Evolutionary conservation across 2,797 vertebrate genomes (phyloP).

Genomic region (Sternotherus odoratus): DNA sequence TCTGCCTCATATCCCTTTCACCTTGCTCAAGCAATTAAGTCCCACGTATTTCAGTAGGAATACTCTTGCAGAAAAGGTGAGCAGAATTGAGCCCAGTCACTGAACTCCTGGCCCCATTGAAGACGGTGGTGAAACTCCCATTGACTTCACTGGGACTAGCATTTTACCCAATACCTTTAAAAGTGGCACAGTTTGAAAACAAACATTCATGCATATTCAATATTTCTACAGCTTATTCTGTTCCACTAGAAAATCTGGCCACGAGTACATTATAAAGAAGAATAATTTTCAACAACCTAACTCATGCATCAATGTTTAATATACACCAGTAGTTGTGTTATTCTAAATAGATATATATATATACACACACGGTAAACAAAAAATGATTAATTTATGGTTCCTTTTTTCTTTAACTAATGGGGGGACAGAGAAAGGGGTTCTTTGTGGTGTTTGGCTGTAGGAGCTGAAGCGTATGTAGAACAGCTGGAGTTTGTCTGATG

Average conservation of each 20-base stretch:
- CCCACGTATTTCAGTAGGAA: neutral
- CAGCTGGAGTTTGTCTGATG: constrained; percentile 35
- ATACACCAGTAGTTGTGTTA: neutral
- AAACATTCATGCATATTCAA: neutral
- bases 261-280: neutral
- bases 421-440: neutral
- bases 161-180: neutral
- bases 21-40: neutral
- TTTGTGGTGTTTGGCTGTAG: neutral
- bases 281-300: neutral
- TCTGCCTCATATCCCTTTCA: neutral
- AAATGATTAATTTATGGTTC: constrained; percentile 1
- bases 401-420: neutral
- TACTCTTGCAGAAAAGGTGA: neutral
- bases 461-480: constrained; percentile 16
- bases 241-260: neutral
- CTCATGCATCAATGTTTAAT: neutral
- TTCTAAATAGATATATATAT: constrained; percentile 24
- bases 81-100: neutral
- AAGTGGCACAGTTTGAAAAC: constrained; percentile 7
- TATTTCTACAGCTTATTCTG: neutral
- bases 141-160: neutral
- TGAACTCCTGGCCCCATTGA: neutral
- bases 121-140: neutral
- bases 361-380: neutral